Evolutionary conservation across 2,797 vertebrate species (phyloP).

Genomic region (Macropodus opercularis): DNA sequence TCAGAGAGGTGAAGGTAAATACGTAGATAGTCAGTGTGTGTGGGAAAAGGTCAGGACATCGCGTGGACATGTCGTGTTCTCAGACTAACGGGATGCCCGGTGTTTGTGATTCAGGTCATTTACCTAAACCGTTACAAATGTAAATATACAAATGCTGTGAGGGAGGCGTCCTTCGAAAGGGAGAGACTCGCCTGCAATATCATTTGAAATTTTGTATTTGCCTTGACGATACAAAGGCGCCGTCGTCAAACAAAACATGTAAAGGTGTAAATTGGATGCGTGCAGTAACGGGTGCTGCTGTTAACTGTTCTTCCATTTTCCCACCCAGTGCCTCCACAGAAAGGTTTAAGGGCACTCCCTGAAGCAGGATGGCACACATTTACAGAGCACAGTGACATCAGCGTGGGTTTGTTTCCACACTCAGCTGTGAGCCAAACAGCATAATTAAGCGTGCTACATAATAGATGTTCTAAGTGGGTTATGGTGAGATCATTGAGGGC

Average conservation of each 20-base stretch:
- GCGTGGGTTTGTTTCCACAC: slow-evolving; percentile 13
- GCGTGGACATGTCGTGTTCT: too few species aligned
- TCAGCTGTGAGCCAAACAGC: slow-evolving; percentile 32
- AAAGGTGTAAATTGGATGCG: slow-evolving; percentile 54
- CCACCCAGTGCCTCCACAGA: slow-evolving; percentile 19
- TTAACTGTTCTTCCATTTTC: slow-evolving; percentile 45
- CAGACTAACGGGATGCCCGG: too few species aligned
- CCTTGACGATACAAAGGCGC: slow-evolving; percentile 34
- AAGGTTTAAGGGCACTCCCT: slow-evolving; percentile 24
- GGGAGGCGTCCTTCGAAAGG: too few species aligned
- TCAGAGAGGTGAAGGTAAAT: slow-evolving; percentile 46
- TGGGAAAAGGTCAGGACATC: too few species aligned
- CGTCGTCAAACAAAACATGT: slow-evolving; percentile 51
- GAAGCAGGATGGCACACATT: slow-evolving; percentile 33
- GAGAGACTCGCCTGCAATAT: slow-evolving; percentile 32
- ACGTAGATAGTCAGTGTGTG: too few species aligned
- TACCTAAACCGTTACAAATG: too few species aligned
- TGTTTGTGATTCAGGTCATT: too few species aligned
- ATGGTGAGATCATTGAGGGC: slow-evolving; percentile 6
- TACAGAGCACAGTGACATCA: slow-evolving; percentile 30
- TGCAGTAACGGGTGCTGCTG: slow-evolving; percentile 24
- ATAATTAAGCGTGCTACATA: slow-evolving; percentile 14
- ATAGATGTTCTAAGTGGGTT: slow-evolving; percentile 14
- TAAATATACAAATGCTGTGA: too few species aligned
- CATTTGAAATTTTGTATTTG: slow-evolving; percentile 60